A percentile compares a stretch with the other conserved stretches of the same genome.
phyloP scores from a whole-genome alignment of 2,888 invertebrate species.

The Pegoplata infirma region DNA sequence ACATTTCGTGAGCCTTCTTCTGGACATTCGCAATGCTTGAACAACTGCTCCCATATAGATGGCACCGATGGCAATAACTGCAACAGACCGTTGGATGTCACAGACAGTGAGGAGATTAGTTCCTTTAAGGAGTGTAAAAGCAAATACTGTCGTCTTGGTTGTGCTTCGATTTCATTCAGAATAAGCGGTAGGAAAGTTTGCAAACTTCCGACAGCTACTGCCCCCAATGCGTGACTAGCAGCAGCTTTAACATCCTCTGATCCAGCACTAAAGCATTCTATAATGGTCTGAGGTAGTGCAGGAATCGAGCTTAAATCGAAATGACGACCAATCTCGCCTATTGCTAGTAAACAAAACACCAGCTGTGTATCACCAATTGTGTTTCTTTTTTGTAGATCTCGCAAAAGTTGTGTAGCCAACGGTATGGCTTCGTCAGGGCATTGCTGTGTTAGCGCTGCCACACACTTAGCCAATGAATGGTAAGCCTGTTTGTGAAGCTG shows the following conservation, averaged over 20 bases:
- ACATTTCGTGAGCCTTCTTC: slow-evolving; percentile 99
- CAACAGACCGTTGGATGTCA: slow-evolving; percentile 85
- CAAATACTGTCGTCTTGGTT: slow-evolving; percentile 96
- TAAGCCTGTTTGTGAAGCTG: slow-evolving; percentile 88
- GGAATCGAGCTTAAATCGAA: slow-evolving; percentile 89
- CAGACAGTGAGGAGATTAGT: slow-evolving; percentile 92
- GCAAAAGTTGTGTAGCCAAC: slow-evolving; percentile 83
- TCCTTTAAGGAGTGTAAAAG: slow-evolving; percentile 98
- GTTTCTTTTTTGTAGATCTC: slow-evolving; percentile 84
- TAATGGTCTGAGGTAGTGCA: slow-evolving; percentile 86
- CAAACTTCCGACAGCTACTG: slow-evolving; percentile 96
- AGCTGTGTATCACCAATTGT: slow-evolving; percentile 84
- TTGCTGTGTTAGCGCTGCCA: slow-evolving; percentile 93
- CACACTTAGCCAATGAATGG: slow-evolving; percentile 97
- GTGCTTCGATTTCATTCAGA: slow-evolving; percentile 93
- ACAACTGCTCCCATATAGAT: slow-evolving; percentile 94
- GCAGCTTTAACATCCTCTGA: slow-evolving; percentile 99
- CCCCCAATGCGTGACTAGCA: slow-evolving; percentile 97
- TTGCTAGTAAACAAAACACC: slow-evolving; percentile 94
- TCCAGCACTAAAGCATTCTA: slow-evolving; percentile 92
- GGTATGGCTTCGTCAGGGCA: slow-evolving; percentile 85
- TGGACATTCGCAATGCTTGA: slow-evolving; percentile 95
- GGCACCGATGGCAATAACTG: slow-evolving; percentile 89
- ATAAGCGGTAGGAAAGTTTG: slow-evolving; percentile 96
- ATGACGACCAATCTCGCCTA: slow-evolving; percentile 98